Evolutionary conservation across 2,797 vertebrate genomes (phyloP).

Genomic region (Ctenochaetus hawaiiensis): DNA sequence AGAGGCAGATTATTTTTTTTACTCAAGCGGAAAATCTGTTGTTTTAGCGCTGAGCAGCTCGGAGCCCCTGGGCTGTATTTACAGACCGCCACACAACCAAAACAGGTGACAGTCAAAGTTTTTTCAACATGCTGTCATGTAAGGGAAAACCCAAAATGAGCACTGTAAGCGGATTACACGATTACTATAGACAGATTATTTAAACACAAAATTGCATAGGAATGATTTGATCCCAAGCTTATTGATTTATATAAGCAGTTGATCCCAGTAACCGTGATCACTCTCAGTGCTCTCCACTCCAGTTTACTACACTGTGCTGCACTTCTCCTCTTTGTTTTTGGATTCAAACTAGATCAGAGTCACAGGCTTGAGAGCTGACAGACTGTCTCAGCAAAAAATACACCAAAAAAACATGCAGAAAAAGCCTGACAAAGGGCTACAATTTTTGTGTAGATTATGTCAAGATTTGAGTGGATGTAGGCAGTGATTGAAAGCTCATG

Average conservation of each 20-base stretch:
- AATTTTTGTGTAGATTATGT: background rate
- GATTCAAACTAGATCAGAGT: slow-evolving; percentile 5
- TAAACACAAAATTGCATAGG: too few species aligned
- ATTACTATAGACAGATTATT: too few species aligned
- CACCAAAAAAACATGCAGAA: background rate
- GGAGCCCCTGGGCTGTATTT: background rate
- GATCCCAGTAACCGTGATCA: too few species aligned
- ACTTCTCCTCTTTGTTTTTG: background rate
- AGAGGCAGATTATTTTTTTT: background rate
- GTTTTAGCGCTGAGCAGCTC: background rate
- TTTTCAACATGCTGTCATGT: too few species aligned
- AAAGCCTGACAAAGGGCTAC: background rate
- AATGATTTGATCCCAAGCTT: too few species aligned
- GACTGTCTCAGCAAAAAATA: slow-evolving; percentile 13
- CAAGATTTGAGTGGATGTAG: background rate
- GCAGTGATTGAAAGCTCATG: background rate
- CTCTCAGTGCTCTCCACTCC: too few species aligned
- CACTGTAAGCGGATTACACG: too few species aligned
- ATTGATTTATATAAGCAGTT: too few species aligned
- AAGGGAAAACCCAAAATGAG: too few species aligned
- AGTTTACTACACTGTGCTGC: too few species aligned
- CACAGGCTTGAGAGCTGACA: slow-evolving; percentile 1
- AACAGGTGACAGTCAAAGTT: background rate
- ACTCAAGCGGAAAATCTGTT: slow-evolving; percentile 16
- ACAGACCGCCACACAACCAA: background rate